Conservation (phyloP, 2,888 invertebrate species). For the Tachina lurida region DNA sequence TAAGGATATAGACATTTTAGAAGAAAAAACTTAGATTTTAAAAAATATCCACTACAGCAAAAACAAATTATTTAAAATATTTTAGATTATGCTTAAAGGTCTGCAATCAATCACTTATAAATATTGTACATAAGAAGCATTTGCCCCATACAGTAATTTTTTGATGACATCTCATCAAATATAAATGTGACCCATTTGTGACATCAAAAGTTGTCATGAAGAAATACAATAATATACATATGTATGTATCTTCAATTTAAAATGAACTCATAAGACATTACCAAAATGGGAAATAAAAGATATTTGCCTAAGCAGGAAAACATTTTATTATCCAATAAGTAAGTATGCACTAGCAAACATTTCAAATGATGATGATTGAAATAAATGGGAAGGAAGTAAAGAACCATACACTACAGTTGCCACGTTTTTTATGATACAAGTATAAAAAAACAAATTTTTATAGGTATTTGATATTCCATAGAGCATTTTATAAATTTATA, state of each 20-base stretch:
- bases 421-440: constrained; percentile 50
- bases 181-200: constrained; percentile 80
- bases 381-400: constrained; percentile 7
- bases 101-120: no score
- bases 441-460: constrained; percentile 49
- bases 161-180: constrained; percentile 80
- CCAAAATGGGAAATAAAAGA: constrained; percentile 47
- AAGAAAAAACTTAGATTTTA: no score
- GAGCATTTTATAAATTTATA: constrained; percentile 63
- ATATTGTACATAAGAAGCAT: not conserved
- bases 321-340: not conserved
- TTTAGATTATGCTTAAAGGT: no score
- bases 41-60: no score
- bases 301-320: constrained; percentile 23
- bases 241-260: not conserved
- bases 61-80: no score
- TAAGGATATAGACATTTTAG: no score
- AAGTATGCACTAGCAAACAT: constrained; percentile 23
- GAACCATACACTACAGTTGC: constrained; percentile 8
- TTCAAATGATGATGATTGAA: not conserved
- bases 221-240: not conserved
- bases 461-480: constrained; percentile 69
- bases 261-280: constrained; percentile 24
- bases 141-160: constrained; percentile 6
- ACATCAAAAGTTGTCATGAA: constrained; percentile 43